A percentile compares a stretch with the other conserved stretches of the same genome.
phyloP scores from a whole-genome alignment of 35 echinoderm and acorn worm species.

The Apostichopus californicus region DNA sequence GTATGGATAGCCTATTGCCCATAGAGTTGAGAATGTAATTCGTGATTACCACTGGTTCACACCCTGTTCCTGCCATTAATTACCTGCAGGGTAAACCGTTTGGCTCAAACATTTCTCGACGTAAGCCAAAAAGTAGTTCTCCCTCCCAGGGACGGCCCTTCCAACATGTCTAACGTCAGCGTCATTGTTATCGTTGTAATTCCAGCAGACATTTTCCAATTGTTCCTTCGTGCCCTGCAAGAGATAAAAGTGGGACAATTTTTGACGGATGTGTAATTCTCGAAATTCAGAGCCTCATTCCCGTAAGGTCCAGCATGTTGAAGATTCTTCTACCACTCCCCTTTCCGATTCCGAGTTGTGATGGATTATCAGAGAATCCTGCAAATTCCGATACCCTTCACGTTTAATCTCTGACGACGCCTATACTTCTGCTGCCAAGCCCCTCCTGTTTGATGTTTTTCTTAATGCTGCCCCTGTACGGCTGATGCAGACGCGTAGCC shows the following conservation, averaged over 20 bases:
- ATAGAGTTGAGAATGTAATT: neutral
- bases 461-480: neutral
- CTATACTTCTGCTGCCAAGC: too few species aligned
- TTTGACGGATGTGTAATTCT: neutral
- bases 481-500: neutral
- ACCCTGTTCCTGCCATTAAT: neutral
- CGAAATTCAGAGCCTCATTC: too few species aligned
- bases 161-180: neutral
- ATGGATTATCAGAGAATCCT: too few species aligned
- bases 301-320: too few species aligned
- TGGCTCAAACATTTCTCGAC: neutral
- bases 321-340: too few species aligned
- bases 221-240: neutral
- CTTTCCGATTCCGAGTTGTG: too few species aligned
- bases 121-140: neutral
- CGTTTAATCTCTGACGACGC: too few species aligned
- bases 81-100: neutral
- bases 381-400: too few species aligned
- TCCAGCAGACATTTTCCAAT: neutral
- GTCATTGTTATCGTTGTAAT: conserved; percentile 13
- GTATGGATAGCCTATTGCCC: neutral
- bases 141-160: neutral
- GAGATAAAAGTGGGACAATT: neutral
- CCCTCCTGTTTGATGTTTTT: neutral
- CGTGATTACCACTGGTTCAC: neutral